phyloP scores from a whole-genome alignment of 2,888 invertebrate genomes.

The Onchidella celtica region DNA sequence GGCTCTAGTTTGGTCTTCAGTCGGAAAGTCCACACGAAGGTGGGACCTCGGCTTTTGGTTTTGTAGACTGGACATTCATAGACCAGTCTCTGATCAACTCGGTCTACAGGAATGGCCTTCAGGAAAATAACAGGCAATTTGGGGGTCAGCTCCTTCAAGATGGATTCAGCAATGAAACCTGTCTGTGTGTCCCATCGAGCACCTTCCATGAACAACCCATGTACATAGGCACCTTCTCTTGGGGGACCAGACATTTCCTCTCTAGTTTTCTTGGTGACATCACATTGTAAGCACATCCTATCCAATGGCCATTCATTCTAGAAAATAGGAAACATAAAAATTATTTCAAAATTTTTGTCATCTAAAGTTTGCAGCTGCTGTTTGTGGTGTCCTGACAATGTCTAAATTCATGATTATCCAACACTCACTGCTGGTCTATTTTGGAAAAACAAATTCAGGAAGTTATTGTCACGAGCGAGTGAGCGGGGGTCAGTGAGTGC shows the following conservation, averaged over 20 bases:
- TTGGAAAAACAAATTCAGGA: too few relatives aligned
- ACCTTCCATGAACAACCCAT: slow-evolving; percentile 95
- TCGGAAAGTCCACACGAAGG: slow-evolving; percentile 98
- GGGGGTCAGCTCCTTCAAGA: slow-evolving; percentile 94
- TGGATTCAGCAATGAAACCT: slow-evolving; percentile 94
- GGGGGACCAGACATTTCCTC: slow-evolving; percentile 92
- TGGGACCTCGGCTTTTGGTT: slow-evolving; percentile 94
- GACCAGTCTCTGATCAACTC: slow-evolving; percentile 94
- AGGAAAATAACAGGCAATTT: slow-evolving; percentile 97
- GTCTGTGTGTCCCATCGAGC: slow-evolving; percentile 95
- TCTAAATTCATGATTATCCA: too few relatives aligned
- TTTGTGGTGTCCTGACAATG: too few relatives aligned
- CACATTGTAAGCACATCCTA: slow-evolving; percentile 98
- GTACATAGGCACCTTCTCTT: slow-evolving; percentile 95
- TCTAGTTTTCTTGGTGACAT: slow-evolving; percentile 97
- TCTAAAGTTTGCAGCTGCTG: too few relatives aligned
- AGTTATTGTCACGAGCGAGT: too few relatives aligned
- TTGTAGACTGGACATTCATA: slow-evolving; percentile 98
- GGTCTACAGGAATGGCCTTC: slow-evolving; percentile 89
- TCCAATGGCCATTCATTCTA: slow-evolving; percentile 95
- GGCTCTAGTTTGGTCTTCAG: slow-evolving; percentile 96
- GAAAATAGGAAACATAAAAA: background rate
- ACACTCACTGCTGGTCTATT: too few relatives aligned
- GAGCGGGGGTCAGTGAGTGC: too few relatives aligned
- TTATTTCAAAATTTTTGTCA: background rate